Base-by-base conservation (phyloP, 2,797 vertebrate species). In the Myotis daubentonii region DNA sequence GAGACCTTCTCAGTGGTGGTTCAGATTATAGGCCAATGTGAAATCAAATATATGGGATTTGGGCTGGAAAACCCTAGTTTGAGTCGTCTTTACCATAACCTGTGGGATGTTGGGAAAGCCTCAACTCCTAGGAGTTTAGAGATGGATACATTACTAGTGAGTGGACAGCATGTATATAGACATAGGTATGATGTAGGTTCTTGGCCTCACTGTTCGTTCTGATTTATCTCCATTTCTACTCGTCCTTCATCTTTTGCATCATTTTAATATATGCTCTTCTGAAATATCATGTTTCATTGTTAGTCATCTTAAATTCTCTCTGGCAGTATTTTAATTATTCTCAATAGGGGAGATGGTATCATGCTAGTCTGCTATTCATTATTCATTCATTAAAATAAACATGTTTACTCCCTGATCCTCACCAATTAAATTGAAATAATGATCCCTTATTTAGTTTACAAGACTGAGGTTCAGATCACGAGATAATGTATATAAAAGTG, bases 391-490 rank as follows among this genome's bases (percentile, higher is more conserved):
- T 87, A 93, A 94, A 91, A 86, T 76, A 57, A 72, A 60, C 11
- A 36, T 74, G 65, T 83, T 82, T 53, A 88, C 68, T 86, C 22
- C 79, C 55, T 79, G 57, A 72, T 75, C 28, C 38, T 89, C 88
- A 81, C n/a, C 36, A 66, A 28, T 79, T 89, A 93, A 80, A 78
- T 49, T n/a, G 30, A 44, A 78, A 91, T 87, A 51, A 66, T 89
- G 75, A 91, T n/a, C 23, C 16, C n/a, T 91, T 89, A 55, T 30
- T 62, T 79, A 33, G 3, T 82, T 92, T 74, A 87, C 11, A 87
- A 74, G 19, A 66, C 20, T 75, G 36, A 94, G 11, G 49, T n/a
- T 78, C 75, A 95, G 78, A 81, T 76, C 20, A 38, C 33, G 36
- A 92, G 51, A 71, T 38, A 47, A 65, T 25, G 8, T 41, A 41